A percentile compares a stretch with the other conserved stretches of the same genome.
Evolutionary conservation across 2,888 invertebrate genomes (phyloP).

Genomic region (Cheilosia grossa): DNA sequence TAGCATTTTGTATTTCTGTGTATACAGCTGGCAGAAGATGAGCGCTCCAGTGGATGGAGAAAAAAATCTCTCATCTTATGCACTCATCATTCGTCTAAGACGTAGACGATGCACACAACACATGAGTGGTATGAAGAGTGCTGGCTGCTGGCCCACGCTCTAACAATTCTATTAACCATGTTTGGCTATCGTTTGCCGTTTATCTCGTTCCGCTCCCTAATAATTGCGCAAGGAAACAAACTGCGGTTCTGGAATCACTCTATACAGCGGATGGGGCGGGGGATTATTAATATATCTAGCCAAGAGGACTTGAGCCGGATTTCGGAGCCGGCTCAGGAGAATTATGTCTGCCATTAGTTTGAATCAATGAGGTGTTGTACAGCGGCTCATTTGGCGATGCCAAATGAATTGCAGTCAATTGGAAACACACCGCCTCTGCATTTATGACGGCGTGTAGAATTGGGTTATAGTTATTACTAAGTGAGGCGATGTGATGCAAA

Average conservation of each 20-base stretch:
- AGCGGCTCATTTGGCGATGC: slow-evolving; percentile 61
- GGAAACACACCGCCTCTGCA: slow-evolving; percentile 61
- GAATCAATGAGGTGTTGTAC: slow-evolving; percentile 71
- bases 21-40: slow-evolving; percentile 35
- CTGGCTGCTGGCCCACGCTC: slow-evolving; percentile 66
- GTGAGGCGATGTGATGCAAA: slow-evolving; percentile 36
- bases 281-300: slow-evolving; percentile 52
- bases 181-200: slow-evolving; percentile 74
- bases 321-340: slow-evolving; percentile 39
- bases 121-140: slow-evolving; percentile 59
- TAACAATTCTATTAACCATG: slow-evolving; percentile 75
- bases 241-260: slow-evolving; percentile 52
- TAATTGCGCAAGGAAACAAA: slow-evolving; percentile 73
- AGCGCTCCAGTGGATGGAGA: slow-evolving; percentile 10
- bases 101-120: slow-evolving; percentile 35
- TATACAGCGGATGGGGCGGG: background rate
- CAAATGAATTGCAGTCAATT: slow-evolving; percentile 61
- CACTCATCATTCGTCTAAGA: slow-evolving; percentile 58
- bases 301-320: slow-evolving; percentile 37
- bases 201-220: slow-evolving; percentile 75
- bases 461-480: slow-evolving; percentile 48
- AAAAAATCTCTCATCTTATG: slow-evolving; percentile 41
- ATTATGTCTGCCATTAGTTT: slow-evolving; percentile 72
- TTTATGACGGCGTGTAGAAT: slow-evolving; percentile 36
- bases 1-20: slow-evolving; percentile 2